These are phyloP conservation scores for Aleiodes alternator DNA, from an alignment of 2,888 invertebrate species.

Conservation along the genomic window DNA sequence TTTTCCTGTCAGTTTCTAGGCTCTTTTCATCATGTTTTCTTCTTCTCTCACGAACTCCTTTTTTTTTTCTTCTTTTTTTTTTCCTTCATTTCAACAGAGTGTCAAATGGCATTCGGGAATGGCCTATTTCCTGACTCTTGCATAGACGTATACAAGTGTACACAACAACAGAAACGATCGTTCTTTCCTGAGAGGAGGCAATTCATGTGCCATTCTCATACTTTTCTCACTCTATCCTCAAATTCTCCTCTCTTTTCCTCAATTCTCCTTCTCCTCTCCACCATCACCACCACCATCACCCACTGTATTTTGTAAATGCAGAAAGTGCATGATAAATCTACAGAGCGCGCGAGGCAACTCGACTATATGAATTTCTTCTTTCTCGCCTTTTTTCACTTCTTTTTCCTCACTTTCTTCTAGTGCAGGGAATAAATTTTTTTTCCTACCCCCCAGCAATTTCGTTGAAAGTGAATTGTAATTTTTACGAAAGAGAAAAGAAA, in stretches of 20 bases:
- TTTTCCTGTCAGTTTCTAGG: background rate
- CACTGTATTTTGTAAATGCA: slow-evolving; percentile 21
- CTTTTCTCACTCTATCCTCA: slow-evolving; percentile 14
- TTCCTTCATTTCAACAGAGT: slow-evolving; percentile 7
- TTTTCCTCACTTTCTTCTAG: background rate
- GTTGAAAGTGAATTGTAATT: background rate
- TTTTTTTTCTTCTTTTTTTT: background rate
- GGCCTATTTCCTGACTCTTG: slow-evolving; percentile 30
- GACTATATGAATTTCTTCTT: slow-evolving; percentile 9
- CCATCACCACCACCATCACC: background rate
- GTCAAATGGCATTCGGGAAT: slow-evolving; percentile 31
- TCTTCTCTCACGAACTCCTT: background rate
- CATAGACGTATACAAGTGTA: slow-evolving; percentile 27
- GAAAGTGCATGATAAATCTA: slow-evolving; percentile 32
- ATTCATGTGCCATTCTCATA: slow-evolving; percentile 22
- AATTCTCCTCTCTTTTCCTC: background rate
- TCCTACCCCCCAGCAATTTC: background rate
- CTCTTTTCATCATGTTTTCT: slow-evolving; percentile 3
- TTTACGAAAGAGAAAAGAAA: background rate
- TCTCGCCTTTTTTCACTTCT: background rate
- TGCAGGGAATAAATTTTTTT: slow-evolving; percentile 4
- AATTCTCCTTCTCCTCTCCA: background rate
- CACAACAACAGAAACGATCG: slow-evolving; percentile 16
- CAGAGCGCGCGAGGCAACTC: background rate
- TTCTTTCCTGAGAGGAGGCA: slow-evolving; percentile 25